Evolutionary conservation across 2,113 vertebrate genomes (phyloP).

Genomic region (Tiliqua scincoides): DNA sequence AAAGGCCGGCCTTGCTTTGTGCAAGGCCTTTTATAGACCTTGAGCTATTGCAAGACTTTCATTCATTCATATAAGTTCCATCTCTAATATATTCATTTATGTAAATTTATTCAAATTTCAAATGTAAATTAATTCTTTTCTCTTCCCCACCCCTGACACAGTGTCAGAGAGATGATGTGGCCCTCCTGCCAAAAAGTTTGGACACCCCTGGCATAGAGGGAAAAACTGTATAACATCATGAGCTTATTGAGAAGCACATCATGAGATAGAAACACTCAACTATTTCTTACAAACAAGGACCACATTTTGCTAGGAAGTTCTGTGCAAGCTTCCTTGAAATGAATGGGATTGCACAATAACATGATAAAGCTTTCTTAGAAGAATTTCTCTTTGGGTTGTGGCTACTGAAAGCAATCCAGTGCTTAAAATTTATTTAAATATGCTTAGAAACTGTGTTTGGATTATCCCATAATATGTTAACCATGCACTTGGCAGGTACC

Average conservation of each 20-base stretch:
- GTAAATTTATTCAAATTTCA: too few species aligned
- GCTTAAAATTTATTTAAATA: neutral
- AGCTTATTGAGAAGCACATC: neutral
- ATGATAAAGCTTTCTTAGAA: neutral
- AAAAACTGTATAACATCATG: neutral
- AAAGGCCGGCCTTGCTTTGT: too few species aligned
- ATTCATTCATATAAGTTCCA: too few species aligned
- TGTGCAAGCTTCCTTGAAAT: neutral
- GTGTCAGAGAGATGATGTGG: too few species aligned
- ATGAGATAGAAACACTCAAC: neutral
- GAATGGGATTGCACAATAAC: neutral
- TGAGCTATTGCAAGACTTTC: too few species aligned
- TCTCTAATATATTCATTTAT: too few species aligned
- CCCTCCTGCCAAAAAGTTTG: too few species aligned
- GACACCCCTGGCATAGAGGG: too few species aligned
- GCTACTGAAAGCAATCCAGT: neutral
- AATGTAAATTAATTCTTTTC: too few species aligned
- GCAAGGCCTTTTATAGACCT: too few species aligned
- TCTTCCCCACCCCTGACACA: too few species aligned
- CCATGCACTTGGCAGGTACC: neutral
- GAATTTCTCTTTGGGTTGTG: neutral
- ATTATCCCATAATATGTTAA: neutral
- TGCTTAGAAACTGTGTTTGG: neutral
- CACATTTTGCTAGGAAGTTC: neutral
- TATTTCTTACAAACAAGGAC: neutral